phyloP scores from a whole-genome alignment of 2,797 vertebrate species.

The Pangasius macronema region DNA sequence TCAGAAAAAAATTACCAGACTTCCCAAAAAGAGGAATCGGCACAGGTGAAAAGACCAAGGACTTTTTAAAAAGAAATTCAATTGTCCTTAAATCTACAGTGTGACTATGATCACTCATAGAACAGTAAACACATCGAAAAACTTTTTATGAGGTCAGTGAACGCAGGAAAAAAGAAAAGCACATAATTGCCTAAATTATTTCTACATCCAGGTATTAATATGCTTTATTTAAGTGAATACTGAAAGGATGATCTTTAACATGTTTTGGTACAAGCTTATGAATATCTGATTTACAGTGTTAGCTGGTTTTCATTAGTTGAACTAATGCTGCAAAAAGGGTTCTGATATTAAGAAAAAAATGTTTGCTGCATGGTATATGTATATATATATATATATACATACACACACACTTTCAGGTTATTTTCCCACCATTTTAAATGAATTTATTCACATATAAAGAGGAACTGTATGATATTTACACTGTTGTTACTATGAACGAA shows the following conservation, averaged over 20 bases:
- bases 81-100: conserved; percentile 23
- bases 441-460: neutral
- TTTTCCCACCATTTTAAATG: neutral
- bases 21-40: neutral
- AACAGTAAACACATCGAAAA: conserved; percentile 19
- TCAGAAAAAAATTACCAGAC: neutral
- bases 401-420: no score
- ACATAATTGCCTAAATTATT: neutral
- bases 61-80: neutral
- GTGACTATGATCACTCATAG: conserved; percentile 19
- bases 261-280: neutral
- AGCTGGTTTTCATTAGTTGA: neutral
- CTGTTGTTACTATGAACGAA: neutral
- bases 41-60: conserved; percentile 10
- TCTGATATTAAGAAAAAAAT: neutral
- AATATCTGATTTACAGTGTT: neutral
- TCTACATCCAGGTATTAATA: neutral
- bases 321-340: neutral
- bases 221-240: neutral
- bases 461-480: neutral
- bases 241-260: conserved; percentile 3
- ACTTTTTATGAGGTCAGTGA: neutral
- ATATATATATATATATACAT: neutral
- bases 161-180: neutral
- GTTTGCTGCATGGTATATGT: neutral